Evolutionary conservation across 2,113 vertebrate genomes (phyloP).

Genomic region (Misgurnus anguillicaudatus): DNA sequence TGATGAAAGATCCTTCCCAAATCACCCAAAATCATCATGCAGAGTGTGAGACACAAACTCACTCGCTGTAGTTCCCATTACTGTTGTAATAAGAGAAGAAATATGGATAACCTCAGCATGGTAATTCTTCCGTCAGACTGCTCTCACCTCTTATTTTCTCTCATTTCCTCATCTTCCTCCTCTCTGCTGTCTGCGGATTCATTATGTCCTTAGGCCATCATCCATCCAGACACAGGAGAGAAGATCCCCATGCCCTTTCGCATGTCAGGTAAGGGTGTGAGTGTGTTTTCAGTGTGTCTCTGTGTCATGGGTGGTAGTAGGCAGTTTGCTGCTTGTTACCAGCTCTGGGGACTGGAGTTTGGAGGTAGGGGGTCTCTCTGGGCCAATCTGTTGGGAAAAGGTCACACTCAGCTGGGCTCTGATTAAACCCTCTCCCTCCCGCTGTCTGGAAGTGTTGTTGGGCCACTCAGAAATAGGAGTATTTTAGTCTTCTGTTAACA

Average conservation of each 20-base stretch:
- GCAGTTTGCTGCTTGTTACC: constrained; percentile 64
- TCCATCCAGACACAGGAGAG: constrained; percentile 91
- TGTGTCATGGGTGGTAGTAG: constrained; percentile 32
- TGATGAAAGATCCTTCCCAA: not conserved
- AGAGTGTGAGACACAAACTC: not conserved
- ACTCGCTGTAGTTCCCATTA: not conserved
- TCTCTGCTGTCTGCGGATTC: constrained; percentile 40
- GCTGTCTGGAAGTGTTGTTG: constrained; percentile 59
- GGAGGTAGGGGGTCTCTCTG: constrained; percentile 61
- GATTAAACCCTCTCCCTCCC: constrained; percentile 70
- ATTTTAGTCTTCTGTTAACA: constrained; percentile 60
- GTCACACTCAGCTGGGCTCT: constrained; percentile 75
- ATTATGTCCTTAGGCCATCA: constrained; percentile 82
- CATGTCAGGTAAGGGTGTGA: constrained; percentile 86
- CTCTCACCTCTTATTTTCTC: constrained; percentile 30
- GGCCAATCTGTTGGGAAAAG: constrained; percentile 67
- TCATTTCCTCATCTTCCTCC: constrained; percentile 37
- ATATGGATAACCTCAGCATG: constrained; percentile 11
- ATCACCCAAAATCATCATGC: not conserved
- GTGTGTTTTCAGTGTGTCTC: constrained; percentile 25
- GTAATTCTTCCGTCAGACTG: constrained; percentile 5
- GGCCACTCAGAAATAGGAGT: constrained; percentile 56
- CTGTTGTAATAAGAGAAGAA: constrained; percentile 19
- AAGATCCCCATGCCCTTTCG: constrained; percentile 97
- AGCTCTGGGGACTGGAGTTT: constrained; percentile 58